These are phyloP conservation scores for Zosterops hypoxanthus DNA, from an alignment of 2,113 vertebrate genomes.

Conservation along the genomic window DNA sequence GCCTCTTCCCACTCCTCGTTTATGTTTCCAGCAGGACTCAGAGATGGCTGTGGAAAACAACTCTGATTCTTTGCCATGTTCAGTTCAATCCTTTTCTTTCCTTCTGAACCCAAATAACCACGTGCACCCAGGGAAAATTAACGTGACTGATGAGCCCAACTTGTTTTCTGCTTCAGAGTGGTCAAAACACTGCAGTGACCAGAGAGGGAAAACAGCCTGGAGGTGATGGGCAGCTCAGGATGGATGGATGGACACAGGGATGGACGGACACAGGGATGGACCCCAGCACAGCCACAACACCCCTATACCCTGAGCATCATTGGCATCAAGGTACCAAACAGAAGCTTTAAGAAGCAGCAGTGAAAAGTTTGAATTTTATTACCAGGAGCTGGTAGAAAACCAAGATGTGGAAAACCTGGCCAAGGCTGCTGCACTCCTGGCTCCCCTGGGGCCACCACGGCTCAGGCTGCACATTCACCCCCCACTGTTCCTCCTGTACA, in stretches of 20 bases:
- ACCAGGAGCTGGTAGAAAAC: background rate
- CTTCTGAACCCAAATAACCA: background rate
- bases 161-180: background rate
- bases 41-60: background rate
- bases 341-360: fast-evolving
- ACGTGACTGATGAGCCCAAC: background rate
- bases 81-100: background rate
- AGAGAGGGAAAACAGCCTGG: background rate
- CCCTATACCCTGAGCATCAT: fast-evolving
- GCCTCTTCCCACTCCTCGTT: background rate
- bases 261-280: too few relatives aligned
- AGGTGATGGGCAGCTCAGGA: background rate
- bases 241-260: background rate
- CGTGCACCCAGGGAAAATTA: background rate
- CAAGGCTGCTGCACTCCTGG: background rate
- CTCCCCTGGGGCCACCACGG: background rate
- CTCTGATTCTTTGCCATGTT: background rate
- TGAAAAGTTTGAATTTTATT: fast-evolving
- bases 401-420: background rate
- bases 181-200: too few relatives aligned
- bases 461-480: background rate
- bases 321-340: fast-evolving
- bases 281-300: too few relatives aligned
- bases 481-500: fast-evolving
- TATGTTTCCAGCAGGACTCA: background rate